Base-by-base conservation (phyloP, 23 tunicate species). In the Styela clava region DNA sequence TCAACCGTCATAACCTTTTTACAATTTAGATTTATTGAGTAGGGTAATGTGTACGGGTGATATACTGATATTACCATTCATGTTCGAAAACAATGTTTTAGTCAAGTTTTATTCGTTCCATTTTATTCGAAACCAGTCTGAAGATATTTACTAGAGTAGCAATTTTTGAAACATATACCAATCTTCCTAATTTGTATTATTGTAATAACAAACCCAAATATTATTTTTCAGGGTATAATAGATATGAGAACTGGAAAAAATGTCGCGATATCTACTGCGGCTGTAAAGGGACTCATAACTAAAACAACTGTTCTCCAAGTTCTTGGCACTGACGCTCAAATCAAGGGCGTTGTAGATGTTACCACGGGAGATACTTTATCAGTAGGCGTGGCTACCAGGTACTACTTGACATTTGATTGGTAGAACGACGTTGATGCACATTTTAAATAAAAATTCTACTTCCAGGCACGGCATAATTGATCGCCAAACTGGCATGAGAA, bases 401-500 rank as follows among this genome's bases (percentile, higher is more conserved):
- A 35, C 20, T 21, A 21, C 22, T 61, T 23, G 22, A 23, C 22
- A 61, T 61, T 21, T 61, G 64, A 21, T 61, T 61, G n/a, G 22
- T 61, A 61, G n/a, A n/a, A n/a, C n/a, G 0, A 61, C 23, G 64
- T 61, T 23, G 22, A 61, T 61, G 22, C 23, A 61, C n/a, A 21
- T 61, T 61, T 22, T 61, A 61, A 61, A 23, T 61, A 61, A 23
- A n/a, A n/a, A n/a, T n/a, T n/a, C n/a, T n/a, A n/a, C n/a, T 27
- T 44, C 20, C 31, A 76, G 81, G n/a, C 81, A 76, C 52, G 81
- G 81, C 21, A 76, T 76, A 22, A 76, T 76, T 23, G 81, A 76
- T 44, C 81, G 81, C 0, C 64, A 76, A 52, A 76, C 81, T 52
- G 81, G 81, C n/a, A 76, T 76, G 81, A 64, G 81, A 9, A 76